Base-by-base conservation (phyloP, 2,888 invertebrate genomes). In the Lydus trimaculatus region DNA sequence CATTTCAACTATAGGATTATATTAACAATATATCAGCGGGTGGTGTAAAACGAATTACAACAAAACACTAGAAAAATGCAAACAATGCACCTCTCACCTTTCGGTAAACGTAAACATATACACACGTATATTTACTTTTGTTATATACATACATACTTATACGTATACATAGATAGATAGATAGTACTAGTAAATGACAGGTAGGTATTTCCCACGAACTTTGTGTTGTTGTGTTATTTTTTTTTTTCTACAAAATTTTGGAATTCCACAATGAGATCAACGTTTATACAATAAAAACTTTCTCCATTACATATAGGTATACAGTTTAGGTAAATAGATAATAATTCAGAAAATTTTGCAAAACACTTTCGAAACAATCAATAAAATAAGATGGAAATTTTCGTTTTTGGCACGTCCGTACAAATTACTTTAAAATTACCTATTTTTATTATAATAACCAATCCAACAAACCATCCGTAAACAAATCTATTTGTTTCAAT, bases 31-130 rank as follows among this genome's bases (percentile, higher is more conserved):
- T 56, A 43, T 52, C 69, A 66, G 69, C 69, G 61, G 69, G 69
- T 52, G 31, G 58, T 63, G 66, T 60, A 63, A 66, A 52, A 63
- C 56, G 64, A 70, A 66, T 70, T 70, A 70, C 64, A 66, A 70
- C 66, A 70, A 52, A 70, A 66, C 66, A 70, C 66, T 70, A 65
- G 60, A 70, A 70, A 66, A 66, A 70, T 61, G 66, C 66, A 61
- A 70, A 70, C 69, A 70, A 70, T 70, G 69, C 69, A 66, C 63
- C 69, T 66, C 65, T 66, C 64, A 63, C 65, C 69, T 65, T 63
- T 61, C 63, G 69, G 69, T 60, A 68, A 68, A 65, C 60, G 64
- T 52, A 61, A 59, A 23, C 52, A 25, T 61, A 61, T 25, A 39
- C 31, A 61, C 43, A 39, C 31, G 33, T 31, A 62, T 70, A 64